A percentile compares a stretch with the other conserved stretches of the same genome.
phyloP scores from a whole-genome alignment of 2,797 vertebrate species.

The Lutjanus campechanus region DNA sequence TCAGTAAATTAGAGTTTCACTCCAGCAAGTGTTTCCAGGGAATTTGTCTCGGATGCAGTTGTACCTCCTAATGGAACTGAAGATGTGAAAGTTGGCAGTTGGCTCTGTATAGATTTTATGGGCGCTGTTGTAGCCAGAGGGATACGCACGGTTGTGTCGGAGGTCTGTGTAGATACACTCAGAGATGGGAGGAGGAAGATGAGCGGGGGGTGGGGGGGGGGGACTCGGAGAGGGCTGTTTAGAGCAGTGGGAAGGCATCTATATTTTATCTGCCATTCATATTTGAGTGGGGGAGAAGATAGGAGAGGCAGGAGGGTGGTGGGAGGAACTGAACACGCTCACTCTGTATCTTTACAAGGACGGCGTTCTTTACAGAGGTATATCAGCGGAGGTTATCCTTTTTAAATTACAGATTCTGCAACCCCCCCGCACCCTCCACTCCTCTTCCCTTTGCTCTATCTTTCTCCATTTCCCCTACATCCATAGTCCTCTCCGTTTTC shows the following conservation, averaged over 20 bases:
- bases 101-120: slow-evolving; percentile 55
- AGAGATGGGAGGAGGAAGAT: not conserved
- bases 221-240: slow-evolving; percentile 43
- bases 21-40: slow-evolving; percentile 58
- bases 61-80: slow-evolving; percentile 67
- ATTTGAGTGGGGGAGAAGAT: slow-evolving; percentile 47
- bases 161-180: slow-evolving; percentile 40
- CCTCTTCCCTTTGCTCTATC: slow-evolving; percentile 31
- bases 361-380: slow-evolving; percentile 35
- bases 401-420: slow-evolving; percentile 67
- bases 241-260: slow-evolving; percentile 57
- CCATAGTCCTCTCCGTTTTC: slow-evolving; percentile 43
- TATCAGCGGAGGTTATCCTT: slow-evolving; percentile 62
- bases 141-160: slow-evolving; percentile 34
- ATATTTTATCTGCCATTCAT: slow-evolving; percentile 76
- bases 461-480: slow-evolving; percentile 52
- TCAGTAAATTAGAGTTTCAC: slow-evolving; percentile 72
- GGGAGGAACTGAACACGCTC: slow-evolving; percentile 18
- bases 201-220: not conserved
- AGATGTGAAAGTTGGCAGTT: slow-evolving; percentile 65
- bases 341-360: slow-evolving; percentile 24
- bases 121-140: slow-evolving; percentile 53
- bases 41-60: slow-evolving; percentile 67
- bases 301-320: slow-evolving; percentile 6
- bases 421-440: not conserved